phyloP scores from a whole-genome alignment of 2,888 invertebrate genomes.

The Crepidodera aurea region DNA sequence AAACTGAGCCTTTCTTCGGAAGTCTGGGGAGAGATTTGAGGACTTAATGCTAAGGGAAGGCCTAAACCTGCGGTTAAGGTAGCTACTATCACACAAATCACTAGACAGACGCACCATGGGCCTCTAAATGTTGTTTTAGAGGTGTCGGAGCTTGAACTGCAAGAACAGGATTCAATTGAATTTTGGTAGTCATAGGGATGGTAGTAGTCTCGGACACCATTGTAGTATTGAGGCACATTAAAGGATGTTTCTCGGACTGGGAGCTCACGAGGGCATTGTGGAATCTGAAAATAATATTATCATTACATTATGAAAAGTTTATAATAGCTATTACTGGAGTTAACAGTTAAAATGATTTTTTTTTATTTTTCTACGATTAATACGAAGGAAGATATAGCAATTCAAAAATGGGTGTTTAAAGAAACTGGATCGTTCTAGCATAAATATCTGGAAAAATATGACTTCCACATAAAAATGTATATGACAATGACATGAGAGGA shows the following conservation, averaged over 20 bases:
- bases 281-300: conserved; percentile 51
- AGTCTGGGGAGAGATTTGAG: conserved; percentile 51
- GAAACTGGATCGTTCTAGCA: too few species aligned
- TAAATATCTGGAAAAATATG: too few species aligned
- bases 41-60: conserved; percentile 64
- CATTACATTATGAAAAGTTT: too few species aligned
- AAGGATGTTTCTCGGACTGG: conserved; percentile 56
- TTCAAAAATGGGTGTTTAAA: too few species aligned
- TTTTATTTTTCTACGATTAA: too few species aligned
- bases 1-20: conserved; percentile 69
- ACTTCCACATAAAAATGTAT: too few species aligned
- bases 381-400: too few species aligned
- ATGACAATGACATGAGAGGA: too few species aligned
- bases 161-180: conserved; percentile 55
- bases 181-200: conserved; percentile 50
- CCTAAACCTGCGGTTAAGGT: conserved; percentile 67
- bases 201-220: conserved; percentile 48
- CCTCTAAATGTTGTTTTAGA: conserved; percentile 63
- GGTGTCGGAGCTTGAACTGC: conserved; percentile 65
- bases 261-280: conserved; percentile 56
- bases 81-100: conserved; percentile 68
- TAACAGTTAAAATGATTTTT: too few species aligned
- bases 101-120: conserved; percentile 67
- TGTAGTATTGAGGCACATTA: conserved; percentile 54
- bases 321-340: too few species aligned